Conservation (phyloP, 1,140 invertebrate genomes). For the Polypedilum vanderplanki region DNA sequence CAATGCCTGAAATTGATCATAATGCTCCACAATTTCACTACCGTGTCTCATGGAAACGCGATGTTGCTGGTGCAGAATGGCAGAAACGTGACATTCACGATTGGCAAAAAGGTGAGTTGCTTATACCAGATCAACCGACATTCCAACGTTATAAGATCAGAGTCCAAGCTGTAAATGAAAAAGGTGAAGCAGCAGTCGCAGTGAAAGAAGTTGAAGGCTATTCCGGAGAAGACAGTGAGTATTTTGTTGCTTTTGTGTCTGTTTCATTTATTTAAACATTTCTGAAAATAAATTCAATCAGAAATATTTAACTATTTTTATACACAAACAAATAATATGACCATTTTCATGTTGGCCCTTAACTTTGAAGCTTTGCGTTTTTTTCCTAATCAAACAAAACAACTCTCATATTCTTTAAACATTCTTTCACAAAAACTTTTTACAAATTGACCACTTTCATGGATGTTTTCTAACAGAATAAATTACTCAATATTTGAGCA, state of each 20-base stretch:
- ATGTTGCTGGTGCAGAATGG: slow-evolving; percentile 69
- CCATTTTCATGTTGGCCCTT: not conserved
- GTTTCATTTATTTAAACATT: not conserved
- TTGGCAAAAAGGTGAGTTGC: slow-evolving; percentile 60
- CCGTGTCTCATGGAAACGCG: slow-evolving; percentile 75
- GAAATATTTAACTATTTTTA: not conserved
- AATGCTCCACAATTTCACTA: slow-evolving; percentile 92
- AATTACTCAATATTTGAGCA: too few relatives aligned
- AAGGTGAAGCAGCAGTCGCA: slow-evolving; percentile 77
- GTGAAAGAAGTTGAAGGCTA: slow-evolving; percentile 79
- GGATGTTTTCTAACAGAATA: too few relatives aligned
- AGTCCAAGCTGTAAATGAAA: slow-evolving; percentile 84
- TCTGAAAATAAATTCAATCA: not conserved
- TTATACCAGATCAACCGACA: slow-evolving; percentile 79
- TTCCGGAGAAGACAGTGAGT: slow-evolving; percentile 84
- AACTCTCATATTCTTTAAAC: too few relatives aligned
- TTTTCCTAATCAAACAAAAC: too few relatives aligned
- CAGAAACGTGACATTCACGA: slow-evolving; percentile 64
- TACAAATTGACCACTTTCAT: too few relatives aligned
- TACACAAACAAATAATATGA: not conserved
- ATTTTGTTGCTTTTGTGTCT: slow-evolving; percentile 8
- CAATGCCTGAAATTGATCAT: slow-evolving; percentile 94
- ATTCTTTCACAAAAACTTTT: too few relatives aligned
- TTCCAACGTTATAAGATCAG: slow-evolving; percentile 87
- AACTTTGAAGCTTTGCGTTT: not conserved